A percentile compares a stretch with the other conserved stretches of the same genome.
phyloP scores from a whole-genome alignment of 1,140 invertebrate species.

The Pogonomyrmex barbatus region DNA sequence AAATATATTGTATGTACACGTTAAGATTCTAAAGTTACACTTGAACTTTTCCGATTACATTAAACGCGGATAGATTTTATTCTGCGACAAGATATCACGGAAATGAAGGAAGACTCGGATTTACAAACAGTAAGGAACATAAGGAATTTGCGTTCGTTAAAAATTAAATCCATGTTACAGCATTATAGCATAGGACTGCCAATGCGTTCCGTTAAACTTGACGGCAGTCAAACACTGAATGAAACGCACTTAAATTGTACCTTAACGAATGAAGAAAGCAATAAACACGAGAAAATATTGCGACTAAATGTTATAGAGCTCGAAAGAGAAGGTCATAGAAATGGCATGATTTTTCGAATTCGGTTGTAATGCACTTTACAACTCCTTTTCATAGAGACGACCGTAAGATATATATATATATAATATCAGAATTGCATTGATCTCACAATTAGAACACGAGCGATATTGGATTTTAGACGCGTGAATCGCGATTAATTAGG shows the following conservation, averaged over 20 bases:
- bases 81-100: conserved; percentile 66
- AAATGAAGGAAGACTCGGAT: conserved; percentile 69
- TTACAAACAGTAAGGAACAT: conserved; percentile 56
- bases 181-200: conserved; percentile 49
- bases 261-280: conserved; percentile 59
- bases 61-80: conserved; percentile 71
- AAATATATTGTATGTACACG: conserved; percentile 46
- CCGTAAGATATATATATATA: conserved; percentile 9
- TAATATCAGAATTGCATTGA: conserved; percentile 40
- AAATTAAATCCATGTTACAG: conserved; percentile 33
- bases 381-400: conserved; percentile 22
- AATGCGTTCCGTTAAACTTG: conserved; percentile 41
- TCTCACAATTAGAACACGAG: conserved; percentile 41
- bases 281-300: conserved; percentile 45
- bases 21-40: conserved; percentile 69
- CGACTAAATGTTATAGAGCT: conserved; percentile 50
- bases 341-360: conserved; percentile 24
- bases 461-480: conserved; percentile 1
- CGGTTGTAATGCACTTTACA: neutral
- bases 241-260: conserved; percentile 58
- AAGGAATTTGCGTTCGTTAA: conserved; percentile 34
- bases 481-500: neutral
- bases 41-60: conserved; percentile 71
- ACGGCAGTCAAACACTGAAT: conserved; percentile 28
- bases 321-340: conserved; percentile 6